Evolutionary conservation across 2,797 vertebrate species (phyloP).

Genomic region (Glyptemys insculpta): DNA sequence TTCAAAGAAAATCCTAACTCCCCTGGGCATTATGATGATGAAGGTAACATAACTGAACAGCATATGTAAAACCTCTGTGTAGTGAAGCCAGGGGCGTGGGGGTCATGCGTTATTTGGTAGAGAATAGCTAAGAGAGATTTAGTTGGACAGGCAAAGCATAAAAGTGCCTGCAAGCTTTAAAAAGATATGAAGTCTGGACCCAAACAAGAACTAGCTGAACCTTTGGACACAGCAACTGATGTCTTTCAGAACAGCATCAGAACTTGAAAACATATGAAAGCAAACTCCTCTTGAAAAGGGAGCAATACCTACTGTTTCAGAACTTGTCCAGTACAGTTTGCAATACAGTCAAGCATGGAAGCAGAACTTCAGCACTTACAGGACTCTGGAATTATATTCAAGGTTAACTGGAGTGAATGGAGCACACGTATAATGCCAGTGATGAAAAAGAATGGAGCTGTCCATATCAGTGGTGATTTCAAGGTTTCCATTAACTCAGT

Average conservation of each 20-base stretch:
- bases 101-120: not conserved
- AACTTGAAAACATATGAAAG: not conserved
- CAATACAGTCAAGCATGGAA: not conserved
- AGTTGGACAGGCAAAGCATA: not conserved
- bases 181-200: not conserved
- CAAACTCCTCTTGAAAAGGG: not conserved
- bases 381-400: not conserved
- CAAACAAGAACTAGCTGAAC: not conserved
- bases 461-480: not conserved
- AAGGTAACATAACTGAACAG: slow-evolving; percentile 2
- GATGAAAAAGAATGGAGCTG: not conserved
- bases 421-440: not conserved
- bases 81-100: not conserved
- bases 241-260: not conserved
- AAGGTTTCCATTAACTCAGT: not conserved
- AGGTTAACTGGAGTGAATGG: not conserved
- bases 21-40: not conserved
- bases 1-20: not conserved
- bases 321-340: not conserved
- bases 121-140: not conserved
- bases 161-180: not conserved
- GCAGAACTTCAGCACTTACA: not conserved
- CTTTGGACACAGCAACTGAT: not conserved
- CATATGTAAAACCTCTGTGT: not conserved
- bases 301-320: not conserved